These are phyloP conservation scores for Eurystomus gularis DNA, from an alignment of 2,113 vertebrate species.

Conservation along the genomic window DNA sequence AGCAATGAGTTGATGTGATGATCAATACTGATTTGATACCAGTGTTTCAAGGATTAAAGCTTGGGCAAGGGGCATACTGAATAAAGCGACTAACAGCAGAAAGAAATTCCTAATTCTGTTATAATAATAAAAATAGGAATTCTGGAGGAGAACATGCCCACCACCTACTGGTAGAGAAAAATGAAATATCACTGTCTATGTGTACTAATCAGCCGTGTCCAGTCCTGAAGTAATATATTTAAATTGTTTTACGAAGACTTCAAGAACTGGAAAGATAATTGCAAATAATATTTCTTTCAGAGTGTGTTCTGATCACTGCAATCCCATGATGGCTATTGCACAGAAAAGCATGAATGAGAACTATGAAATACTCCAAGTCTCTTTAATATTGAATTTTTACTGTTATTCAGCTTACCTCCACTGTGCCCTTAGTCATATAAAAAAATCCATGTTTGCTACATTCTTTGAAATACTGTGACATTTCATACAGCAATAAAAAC, in stretches of 20 bases:
- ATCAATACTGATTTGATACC: background rate
- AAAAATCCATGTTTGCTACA: conserved; percentile 27
- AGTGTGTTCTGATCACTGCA: background rate
- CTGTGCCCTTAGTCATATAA: background rate
- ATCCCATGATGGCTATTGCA: background rate
- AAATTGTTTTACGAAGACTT: background rate
- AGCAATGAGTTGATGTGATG: background rate
- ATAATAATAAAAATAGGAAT: background rate
- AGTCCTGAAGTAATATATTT: background rate
- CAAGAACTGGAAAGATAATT: background rate
- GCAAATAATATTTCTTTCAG: background rate
- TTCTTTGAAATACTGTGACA: conserved; percentile 40
- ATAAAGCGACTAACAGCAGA: background rate
- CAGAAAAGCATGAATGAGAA: background rate
- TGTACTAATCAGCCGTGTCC: background rate
- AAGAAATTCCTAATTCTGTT: background rate
- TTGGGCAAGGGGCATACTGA: background rate
- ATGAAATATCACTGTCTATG: background rate
- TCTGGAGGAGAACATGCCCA: background rate
- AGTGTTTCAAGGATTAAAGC: background rate
- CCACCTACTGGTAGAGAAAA: background rate
- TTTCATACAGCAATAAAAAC: conserved; percentile 53
- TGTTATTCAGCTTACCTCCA: conserved; percentile 11
- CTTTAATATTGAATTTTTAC: background rate
- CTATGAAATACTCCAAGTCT: background rate